Conservation (phyloP, 2,888 invertebrate genomes). For the Ormia ochracea region DNA sequence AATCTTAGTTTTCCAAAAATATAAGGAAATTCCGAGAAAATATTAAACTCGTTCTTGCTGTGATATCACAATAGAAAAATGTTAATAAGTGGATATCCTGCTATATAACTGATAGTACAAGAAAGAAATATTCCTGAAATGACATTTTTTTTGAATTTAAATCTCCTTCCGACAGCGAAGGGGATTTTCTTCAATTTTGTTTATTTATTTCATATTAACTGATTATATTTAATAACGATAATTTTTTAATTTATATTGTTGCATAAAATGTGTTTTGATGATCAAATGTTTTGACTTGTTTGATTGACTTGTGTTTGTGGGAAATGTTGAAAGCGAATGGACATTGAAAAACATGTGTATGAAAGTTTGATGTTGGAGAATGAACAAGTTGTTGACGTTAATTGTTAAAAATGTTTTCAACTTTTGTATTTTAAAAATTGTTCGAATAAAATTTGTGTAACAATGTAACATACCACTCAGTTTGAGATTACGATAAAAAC, state of each 20-base stretch:
- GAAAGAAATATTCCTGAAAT: no score
- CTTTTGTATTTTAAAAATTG: not conserved
- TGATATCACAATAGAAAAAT: no score
- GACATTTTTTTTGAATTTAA: no score
- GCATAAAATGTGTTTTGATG: not conserved
- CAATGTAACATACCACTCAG: not conserved
- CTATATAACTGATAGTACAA: no score
- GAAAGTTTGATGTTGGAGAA: not conserved
- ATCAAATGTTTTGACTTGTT: conserved; percentile 8
- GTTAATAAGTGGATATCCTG: no score
- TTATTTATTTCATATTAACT: no score
- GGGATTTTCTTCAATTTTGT: no score
- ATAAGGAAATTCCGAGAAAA: no score
- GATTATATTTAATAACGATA: conserved; percentile 49
- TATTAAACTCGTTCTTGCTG: no score
- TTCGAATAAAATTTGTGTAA: not conserved
- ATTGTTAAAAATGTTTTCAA: conserved; percentile 2
- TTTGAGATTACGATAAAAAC: not conserved
- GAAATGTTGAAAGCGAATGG: conserved; percentile 32
- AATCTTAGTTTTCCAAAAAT: no score
- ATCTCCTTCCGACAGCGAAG: no score
- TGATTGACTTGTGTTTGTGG: conserved; percentile 10
- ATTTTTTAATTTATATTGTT: conserved; percentile 48
- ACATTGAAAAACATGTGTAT: not conserved
- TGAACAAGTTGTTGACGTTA: not conserved